Percentiles rank a stretch among this genome's conserved stretches.
Conservation (phyloP, 2,888 invertebrate genomes). For the Phengaris alcon region DNA sequence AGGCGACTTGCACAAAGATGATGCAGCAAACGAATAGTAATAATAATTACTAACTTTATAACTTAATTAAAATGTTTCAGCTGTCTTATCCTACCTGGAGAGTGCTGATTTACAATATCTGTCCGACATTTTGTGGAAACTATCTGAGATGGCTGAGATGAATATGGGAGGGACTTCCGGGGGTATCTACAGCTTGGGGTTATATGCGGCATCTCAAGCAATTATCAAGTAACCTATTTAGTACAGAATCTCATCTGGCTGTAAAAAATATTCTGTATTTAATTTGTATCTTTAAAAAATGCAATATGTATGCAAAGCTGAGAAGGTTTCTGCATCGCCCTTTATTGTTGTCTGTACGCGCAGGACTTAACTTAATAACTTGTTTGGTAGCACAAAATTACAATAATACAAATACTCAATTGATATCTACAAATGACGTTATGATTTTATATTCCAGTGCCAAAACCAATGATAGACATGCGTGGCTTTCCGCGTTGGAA, state of each 20-base stretch:
- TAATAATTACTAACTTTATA: too few species aligned
- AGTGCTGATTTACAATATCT: slow-evolving; percentile 58
- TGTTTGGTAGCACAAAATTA: too few species aligned
- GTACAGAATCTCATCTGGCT: too few species aligned
- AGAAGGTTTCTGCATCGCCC: too few species aligned
- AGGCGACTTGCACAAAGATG: not conserved
- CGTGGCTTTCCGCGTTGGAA: slow-evolving; percentile 79
- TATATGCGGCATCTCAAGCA: slow-evolving; percentile 81
- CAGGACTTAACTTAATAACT: too few species aligned
- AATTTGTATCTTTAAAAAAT: too few species aligned
- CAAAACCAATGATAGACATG: slow-evolving; percentile 43
- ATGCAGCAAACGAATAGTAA: too few species aligned
- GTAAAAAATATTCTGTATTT: too few species aligned
- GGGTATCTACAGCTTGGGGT: slow-evolving; percentile 87
- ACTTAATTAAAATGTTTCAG: slow-evolving; percentile 43
- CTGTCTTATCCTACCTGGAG: slow-evolving; percentile 54
- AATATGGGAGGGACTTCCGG: slow-evolving; percentile 90
- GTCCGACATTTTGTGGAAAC: slow-evolving; percentile 64
- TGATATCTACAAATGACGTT: not conserved
- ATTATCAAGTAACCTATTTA: slow-evolving; percentile 53
- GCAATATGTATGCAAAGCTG: too few species aligned
- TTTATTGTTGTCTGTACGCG: too few species aligned
- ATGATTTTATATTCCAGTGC: slow-evolving; percentile 47
- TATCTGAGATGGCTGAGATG: slow-evolving; percentile 82
- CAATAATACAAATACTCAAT: too few species aligned